Percentiles rank a stretch among this genome's conserved stretches.
These are phyloP conservation scores for Scaptodrosophila latifasciaeformis DNA, from an alignment of 2,888 invertebrate genomes.

Conservation along the genomic window DNA sequence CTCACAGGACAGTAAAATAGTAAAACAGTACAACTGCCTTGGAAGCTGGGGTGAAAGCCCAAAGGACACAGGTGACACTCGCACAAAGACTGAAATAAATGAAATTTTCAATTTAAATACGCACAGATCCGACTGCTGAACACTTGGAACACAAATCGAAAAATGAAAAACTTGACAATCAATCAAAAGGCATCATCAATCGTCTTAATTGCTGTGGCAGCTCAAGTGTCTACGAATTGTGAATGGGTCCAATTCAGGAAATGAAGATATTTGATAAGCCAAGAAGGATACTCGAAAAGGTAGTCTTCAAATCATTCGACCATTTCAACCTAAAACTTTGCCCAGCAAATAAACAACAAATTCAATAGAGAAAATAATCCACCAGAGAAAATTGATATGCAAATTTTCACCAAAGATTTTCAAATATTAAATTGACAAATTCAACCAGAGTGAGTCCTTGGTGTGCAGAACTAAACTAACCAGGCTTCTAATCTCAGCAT, in stretches of 20 bases:
- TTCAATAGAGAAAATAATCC: not conserved
- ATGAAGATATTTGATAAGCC: not conserved
- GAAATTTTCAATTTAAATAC: conserved; percentile 58
- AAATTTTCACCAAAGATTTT: conserved; percentile 58
- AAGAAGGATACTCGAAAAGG: not conserved
- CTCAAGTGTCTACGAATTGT: no score
- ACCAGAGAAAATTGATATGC: conserved; percentile 55
- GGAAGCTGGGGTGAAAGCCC: not conserved
- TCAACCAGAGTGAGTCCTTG: not conserved
- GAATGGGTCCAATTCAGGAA: no score
- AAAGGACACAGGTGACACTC: conserved; percentile 7
- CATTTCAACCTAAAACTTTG: conserved; percentile 38
- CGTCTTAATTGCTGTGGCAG: conserved; percentile 51
- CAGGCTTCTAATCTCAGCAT: not conserved
- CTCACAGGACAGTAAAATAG: conserved; percentile 39
- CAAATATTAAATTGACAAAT: not conserved
- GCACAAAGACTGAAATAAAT: conserved; percentile 51
- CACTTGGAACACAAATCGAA: no score
- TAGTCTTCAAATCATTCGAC: not conserved
- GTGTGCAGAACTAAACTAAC: conserved; percentile 35
- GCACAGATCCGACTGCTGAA: no score
- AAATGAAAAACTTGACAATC: conserved; percentile 29
- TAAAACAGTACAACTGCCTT: conserved; percentile 21
- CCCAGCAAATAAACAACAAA: conserved; percentile 53
- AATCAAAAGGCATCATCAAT: conserved; percentile 53